Percentiles rank a stretch among this genome's conserved stretches.
Conservation (phyloP, 2,113 vertebrate genomes). For the Leptobrachium leishanense region DNA sequence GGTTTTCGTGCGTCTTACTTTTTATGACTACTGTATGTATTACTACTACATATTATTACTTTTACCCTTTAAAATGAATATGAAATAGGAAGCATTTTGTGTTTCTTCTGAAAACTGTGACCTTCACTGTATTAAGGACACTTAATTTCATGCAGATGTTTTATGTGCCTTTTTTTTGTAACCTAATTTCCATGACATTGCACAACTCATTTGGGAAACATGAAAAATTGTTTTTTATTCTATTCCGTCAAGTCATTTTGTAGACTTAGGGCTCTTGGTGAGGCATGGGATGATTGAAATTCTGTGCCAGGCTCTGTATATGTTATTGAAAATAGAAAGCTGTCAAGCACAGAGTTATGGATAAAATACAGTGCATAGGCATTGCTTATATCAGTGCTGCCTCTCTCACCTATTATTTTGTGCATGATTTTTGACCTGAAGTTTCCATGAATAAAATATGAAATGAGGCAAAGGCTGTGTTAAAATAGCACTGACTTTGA, state of each 20-base stretch:
- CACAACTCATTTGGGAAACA: slow-evolving; percentile 62
- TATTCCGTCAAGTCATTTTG: slow-evolving; percentile 52
- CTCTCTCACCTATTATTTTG: slow-evolving; percentile 45
- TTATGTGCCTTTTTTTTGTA: slow-evolving; percentile 35
- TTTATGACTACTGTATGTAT: too few species aligned
- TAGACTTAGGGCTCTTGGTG: slow-evolving; percentile 40
- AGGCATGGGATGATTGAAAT: slow-evolving; percentile 59
- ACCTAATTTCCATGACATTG: slow-evolving; percentile 56
- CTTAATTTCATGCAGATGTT: slow-evolving; percentile 52
- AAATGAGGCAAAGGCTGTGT: slow-evolving; percentile 29
- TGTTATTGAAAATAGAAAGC: slow-evolving; percentile 57
- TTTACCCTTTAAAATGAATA: slow-evolving; percentile 42
- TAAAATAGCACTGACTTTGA: slow-evolving; percentile 32
- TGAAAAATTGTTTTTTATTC: slow-evolving; percentile 57
- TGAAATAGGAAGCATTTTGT: slow-evolving; percentile 40
- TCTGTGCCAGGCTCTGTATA: slow-evolving; percentile 50
- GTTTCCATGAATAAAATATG: slow-evolving; percentile 30
- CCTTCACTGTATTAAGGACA: slow-evolving; percentile 58
- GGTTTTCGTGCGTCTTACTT: not conserved
- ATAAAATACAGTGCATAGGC: slow-evolving; percentile 28
- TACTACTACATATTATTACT: not conserved
- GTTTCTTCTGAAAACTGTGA: slow-evolving; percentile 54
- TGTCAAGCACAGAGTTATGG: slow-evolving; percentile 48
- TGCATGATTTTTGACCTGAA: slow-evolving; percentile 44
- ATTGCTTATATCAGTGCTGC: slow-evolving; percentile 23